phyloP scores from a whole-genome alignment of 2,888 invertebrate genomes.

The Limenitis camilla region DNA sequence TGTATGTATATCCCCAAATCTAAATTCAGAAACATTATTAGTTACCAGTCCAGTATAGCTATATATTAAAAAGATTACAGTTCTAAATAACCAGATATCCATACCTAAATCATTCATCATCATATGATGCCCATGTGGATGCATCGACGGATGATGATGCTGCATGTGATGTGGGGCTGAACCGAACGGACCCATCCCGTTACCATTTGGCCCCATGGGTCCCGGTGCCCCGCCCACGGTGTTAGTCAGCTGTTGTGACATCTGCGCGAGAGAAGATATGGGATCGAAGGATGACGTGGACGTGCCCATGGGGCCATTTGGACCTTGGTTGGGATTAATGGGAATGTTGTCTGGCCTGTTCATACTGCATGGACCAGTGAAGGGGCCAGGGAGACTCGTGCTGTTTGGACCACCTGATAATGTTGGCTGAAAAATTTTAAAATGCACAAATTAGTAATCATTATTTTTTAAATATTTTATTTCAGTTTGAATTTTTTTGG shows the following conservation, averaged over 20 bases:
- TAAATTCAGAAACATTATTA: too few relatives aligned
- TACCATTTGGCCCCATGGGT: conserved; percentile 54
- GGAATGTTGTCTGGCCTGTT: conserved; percentile 66
- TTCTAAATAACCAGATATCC: background rate
- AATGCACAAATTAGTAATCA: background rate
- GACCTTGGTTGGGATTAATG: conserved; percentile 68
- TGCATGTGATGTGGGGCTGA: conserved; percentile 65
- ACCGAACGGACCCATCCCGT: conserved; percentile 58
- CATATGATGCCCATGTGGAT: conserved; percentile 68
- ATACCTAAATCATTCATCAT: conserved; percentile 72
- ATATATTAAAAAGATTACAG: too few relatives aligned
- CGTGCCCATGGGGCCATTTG: conserved; percentile 74
- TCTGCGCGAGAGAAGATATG: conserved; percentile 93
- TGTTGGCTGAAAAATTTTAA: conserved; percentile 46
- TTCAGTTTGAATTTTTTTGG: too few relatives aligned
- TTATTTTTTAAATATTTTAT: background rate
- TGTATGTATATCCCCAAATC: too few relatives aligned
- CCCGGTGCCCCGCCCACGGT: conserved; percentile 71
- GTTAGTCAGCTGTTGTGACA: conserved; percentile 93
- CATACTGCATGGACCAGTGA: conserved; percentile 69
- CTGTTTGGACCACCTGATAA: conserved; percentile 67
- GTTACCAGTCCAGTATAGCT: too few relatives aligned
- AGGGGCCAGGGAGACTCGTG: conserved; percentile 68
- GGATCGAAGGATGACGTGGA: conserved; percentile 85
- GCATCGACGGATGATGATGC: conserved; percentile 60